These are phyloP conservation scores for Austrolebias charrua DNA, from an alignment of 2,797 vertebrate genomes.

Conservation along the genomic window DNA sequence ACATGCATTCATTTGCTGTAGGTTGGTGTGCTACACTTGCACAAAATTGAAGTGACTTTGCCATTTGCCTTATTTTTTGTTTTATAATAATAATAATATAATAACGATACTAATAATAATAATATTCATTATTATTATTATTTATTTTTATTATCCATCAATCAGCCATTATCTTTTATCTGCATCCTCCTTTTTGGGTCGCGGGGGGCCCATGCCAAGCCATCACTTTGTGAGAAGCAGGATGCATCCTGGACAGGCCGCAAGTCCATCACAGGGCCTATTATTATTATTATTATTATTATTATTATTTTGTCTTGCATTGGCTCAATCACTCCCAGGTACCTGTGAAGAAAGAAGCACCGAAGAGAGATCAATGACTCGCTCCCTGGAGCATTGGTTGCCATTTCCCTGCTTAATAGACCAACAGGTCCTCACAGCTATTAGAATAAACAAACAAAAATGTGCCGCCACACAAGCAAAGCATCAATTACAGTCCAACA, in stretches of 20 bases:
- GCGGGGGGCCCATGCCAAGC: too few relatives aligned
- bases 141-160: too few relatives aligned
- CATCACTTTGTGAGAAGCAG: too few relatives aligned
- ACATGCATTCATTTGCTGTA: slow-evolving; percentile 44
- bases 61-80: neutral
- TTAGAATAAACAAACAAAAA: slow-evolving; percentile 83
- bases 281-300: too few relatives aligned
- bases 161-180: too few relatives aligned
- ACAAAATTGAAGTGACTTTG: slow-evolving; percentile 21
- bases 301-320: slow-evolving; percentile 42
- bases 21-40: slow-evolving; percentile 36
- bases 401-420: slow-evolving; percentile 78
- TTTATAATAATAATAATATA: too few relatives aligned
- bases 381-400: slow-evolving; percentile 74
- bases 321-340: slow-evolving; percentile 64
- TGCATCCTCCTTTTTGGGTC: too few relatives aligned
- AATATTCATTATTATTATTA: too few relatives aligned
- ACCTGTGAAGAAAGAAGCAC: slow-evolving; percentile 67
- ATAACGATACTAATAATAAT: too few relatives aligned
- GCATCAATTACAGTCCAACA: slow-evolving; percentile 75
- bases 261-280: too few relatives aligned
- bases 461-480: slow-evolving; percentile 51
- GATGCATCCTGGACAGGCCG: too few relatives aligned
- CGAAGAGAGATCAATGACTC: slow-evolving; percentile 76
- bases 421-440: slow-evolving; percentile 77